phyloP scores from a whole-genome alignment of 2,797 vertebrate species.

The Momotus momota region DNA sequence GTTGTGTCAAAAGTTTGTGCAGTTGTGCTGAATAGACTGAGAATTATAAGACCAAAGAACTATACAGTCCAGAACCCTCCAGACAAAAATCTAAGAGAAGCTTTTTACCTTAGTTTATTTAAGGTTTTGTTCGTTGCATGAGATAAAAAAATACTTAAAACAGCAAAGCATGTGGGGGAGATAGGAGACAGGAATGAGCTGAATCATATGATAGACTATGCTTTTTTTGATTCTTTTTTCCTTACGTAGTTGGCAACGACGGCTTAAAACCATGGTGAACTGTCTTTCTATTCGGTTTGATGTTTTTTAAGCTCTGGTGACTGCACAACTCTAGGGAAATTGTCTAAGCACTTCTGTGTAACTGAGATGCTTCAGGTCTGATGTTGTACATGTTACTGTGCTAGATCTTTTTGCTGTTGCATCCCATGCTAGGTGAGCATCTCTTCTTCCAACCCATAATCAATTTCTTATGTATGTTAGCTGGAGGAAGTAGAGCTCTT shows the following conservation, averaged over 20 bases:
- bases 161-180: not conserved
- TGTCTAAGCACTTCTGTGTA: not conserved
- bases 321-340: not conserved
- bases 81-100: not conserved
- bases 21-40: not conserved
- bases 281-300: not conserved
- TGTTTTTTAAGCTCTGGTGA: not conserved
- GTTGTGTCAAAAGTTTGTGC: not conserved
- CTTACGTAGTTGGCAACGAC: fast-evolving
- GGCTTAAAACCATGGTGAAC: not conserved
- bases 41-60: not conserved
- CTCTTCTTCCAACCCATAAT: not conserved
- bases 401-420: not conserved
- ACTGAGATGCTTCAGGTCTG: not conserved
- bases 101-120: not conserved
- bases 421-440: fast-evolving
- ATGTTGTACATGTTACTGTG: not conserved
- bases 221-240: not conserved
- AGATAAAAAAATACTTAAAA: not conserved
- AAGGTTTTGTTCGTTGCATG: not conserved
- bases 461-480: fast-evolving
- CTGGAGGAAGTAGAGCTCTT: not conserved
- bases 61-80: not conserved
- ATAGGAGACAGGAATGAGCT: not conserved
- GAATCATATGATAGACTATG: fast-evolving